These are phyloP conservation scores for Ladona fulva DNA, from an alignment of 1,140 invertebrate species.

Conservation along the genomic window DNA sequence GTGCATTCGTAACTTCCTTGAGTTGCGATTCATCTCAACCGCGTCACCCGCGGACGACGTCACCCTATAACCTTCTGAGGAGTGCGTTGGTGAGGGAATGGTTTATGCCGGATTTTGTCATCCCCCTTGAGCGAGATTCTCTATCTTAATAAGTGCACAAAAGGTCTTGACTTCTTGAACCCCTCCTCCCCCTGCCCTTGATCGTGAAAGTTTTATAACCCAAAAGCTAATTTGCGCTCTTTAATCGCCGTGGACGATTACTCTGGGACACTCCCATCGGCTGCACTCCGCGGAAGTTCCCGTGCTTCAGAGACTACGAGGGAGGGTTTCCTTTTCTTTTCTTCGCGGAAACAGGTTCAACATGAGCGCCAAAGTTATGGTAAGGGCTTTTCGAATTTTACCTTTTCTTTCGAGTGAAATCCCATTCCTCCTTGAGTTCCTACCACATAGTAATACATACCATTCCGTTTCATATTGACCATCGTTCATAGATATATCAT, in stretches of 20 bases:
- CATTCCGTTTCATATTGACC: too few relatives aligned
- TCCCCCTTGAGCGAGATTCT: not conserved
- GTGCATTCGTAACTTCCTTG: too few relatives aligned
- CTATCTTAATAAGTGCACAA: not conserved
- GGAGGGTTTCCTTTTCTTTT: too few relatives aligned
- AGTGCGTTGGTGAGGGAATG: not conserved
- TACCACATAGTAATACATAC: too few relatives aligned
- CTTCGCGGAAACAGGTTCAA: not conserved
- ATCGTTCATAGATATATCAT: too few relatives aligned
- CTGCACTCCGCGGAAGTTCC: too few relatives aligned
- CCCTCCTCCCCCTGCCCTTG: not conserved
- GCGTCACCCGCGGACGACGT: too few relatives aligned
- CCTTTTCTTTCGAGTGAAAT: too few relatives aligned
- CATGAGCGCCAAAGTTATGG: not conserved
- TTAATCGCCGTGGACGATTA: not conserved
- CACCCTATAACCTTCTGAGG: not conserved
- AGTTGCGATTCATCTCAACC: too few relatives aligned
- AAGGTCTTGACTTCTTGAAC: not conserved
- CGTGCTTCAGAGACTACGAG: too few relatives aligned
- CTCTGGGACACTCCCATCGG: too few relatives aligned
- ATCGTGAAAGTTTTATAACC: not conserved
- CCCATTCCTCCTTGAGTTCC: too few relatives aligned
- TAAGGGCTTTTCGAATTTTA: not conserved
- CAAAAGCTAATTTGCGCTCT: slow-evolving; percentile 1
- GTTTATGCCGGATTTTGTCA: not conserved